Base-by-base conservation (phyloP, 2,113 vertebrate species). In the Gambusia affinis region DNA sequence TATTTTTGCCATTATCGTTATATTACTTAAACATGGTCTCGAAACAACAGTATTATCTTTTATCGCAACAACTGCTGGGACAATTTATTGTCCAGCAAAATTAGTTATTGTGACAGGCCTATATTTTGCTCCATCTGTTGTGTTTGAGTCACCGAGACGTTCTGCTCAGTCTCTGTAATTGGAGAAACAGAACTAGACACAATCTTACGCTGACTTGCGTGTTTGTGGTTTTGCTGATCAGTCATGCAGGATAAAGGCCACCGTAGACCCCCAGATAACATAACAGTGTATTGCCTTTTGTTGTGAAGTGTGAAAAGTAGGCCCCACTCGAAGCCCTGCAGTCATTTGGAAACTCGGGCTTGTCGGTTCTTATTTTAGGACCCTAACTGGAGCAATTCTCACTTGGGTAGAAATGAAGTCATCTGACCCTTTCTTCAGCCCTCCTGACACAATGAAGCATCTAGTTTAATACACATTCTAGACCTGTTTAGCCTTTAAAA, bases 301-400 rank as follows among this genome's bases (percentile, higher is more conserved):
- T 84, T 77, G 60, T 79, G 47, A 69, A 15, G 70, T 69, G 75
- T 87, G 60, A 73, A 78, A 92, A 88, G 85, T 88, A 82, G 88
- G 88, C 76, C 80, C 24, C 78, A 64, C 82, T 81, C 33, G 30
- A 82, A 81, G 84, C 87, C 91, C 87, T 72, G 91, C 90, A 86
- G 89, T 80, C 90, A 88, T 93, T 87, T 84, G 82, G 83, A 92
- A 89, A 91, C 82, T 79, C 84, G 80, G 82, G 80, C 87, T 78
- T 88, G 89, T 93, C 90, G 31, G 82, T 82, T 91, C 89, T 73
- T 89, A 89, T 93, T 91, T 92, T 87, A 77, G 79, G 75, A 88
- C 39, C 70, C 69, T 75, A 93, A 90, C 83, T 92, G 82, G 92
- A 92, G 88, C 92, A 92, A 27, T 83, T 91, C 91, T 90, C 92